These are phyloP conservation scores for Dolichallabes microphthalmus DNA, from an alignment of 2,113 vertebrate genomes.

Conservation along the genomic window DNA sequence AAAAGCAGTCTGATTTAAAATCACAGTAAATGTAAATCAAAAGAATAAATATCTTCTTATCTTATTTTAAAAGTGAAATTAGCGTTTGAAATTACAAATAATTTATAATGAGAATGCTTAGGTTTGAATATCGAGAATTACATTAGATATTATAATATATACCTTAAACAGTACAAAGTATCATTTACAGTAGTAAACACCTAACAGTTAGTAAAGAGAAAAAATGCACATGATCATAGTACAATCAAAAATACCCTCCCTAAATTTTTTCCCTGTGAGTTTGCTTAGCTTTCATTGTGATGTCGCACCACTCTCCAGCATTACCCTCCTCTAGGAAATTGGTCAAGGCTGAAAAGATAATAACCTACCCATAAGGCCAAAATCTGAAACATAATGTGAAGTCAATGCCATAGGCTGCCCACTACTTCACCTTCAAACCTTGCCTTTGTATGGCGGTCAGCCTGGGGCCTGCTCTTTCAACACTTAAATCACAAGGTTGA, in stretches of 20 bases:
- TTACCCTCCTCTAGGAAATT: conserved; percentile 51
- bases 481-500: conserved; percentile 67
- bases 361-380: conserved; percentile 49
- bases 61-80: background rate
- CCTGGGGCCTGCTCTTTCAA: conserved; percentile 50
- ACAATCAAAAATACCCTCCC: background rate
- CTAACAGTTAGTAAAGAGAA: background rate
- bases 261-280: conserved; percentile 43
- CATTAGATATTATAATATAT: background rate
- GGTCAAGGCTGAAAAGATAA: conserved; percentile 69
- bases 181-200: background rate
- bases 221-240: background rate
- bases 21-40: background rate
- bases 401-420: conserved; percentile 62
- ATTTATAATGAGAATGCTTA: background rate
- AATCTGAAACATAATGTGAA: conserved; percentile 55
- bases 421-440: conserved; percentile 63
- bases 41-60: background rate
- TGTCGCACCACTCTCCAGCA: conserved; percentile 46
- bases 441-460: conserved; percentile 63
- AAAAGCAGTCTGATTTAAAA: background rate
- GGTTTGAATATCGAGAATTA: background rate
- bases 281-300: conserved; percentile 47
- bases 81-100: background rate
- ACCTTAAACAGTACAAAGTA: background rate